A percentile compares a stretch with the other conserved stretches of the same genome.
Conservation (phyloP, 2,797 vertebrate genomes). For the Paratrypauchen microcephalus region DNA sequence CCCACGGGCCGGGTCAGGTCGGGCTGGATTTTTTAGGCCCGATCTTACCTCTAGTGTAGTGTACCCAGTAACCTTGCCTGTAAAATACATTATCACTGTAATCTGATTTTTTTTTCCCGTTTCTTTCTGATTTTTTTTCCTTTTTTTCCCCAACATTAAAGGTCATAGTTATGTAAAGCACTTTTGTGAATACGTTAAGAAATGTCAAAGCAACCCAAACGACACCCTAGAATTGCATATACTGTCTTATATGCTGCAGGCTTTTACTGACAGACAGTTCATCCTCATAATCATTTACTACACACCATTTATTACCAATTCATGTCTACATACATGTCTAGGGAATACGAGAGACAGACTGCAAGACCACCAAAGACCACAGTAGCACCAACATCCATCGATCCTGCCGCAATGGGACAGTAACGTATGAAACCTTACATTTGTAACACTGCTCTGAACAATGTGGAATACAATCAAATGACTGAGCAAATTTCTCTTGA, state of each 20-base stretch:
- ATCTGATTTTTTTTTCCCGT: no score
- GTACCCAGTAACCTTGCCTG: no score
- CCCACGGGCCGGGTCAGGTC: no score
- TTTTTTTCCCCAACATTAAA: no score
- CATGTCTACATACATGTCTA: not conserved
- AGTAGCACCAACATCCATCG: not conserved
- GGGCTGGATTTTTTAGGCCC: no score
- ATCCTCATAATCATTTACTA: not conserved
- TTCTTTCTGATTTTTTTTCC: no score
- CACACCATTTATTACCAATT: not conserved
- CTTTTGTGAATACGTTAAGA: no score
- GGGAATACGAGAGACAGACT: not conserved
- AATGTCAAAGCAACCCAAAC: not conserved
- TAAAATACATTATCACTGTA: no score
- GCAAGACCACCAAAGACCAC: not conserved
- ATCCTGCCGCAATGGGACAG: not conserved
- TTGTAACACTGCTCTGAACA: not conserved
- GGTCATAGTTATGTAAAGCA: no score
- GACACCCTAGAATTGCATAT: not conserved
- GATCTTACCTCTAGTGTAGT: no score
- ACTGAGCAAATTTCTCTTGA: slow-evolving; percentile 23
- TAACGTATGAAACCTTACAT: slow-evolving; percentile 4
- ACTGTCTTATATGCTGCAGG: not conserved
- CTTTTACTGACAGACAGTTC: not conserved
- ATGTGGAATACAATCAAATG: slow-evolving; percentile 8